Evolutionary conservation across 2,113 vertebrate genomes (phyloP), one percentile per base, ranked within the genome.

Genomic region (Centropus bengalensis): DNA sequence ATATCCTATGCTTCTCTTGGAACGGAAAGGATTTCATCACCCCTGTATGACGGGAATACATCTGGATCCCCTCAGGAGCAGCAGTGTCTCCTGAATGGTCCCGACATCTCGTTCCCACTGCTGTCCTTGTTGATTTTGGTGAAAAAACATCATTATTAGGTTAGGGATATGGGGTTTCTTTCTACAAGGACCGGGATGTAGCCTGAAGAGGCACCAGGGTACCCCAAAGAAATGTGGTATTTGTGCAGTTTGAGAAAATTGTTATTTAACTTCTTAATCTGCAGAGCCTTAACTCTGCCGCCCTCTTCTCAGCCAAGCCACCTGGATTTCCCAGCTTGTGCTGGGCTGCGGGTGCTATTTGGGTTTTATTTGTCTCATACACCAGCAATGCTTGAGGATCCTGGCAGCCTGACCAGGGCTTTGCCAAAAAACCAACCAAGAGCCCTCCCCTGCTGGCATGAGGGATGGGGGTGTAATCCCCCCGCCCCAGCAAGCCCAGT

Each of bases 61-160:
- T 83, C 88, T 93, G 95, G 73, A 82, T 91, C 66, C 69, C 58
- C 89, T 89, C 91, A 84, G 86, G 40, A 91, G 42, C 88, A 93
- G 71, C 0, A 2, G 6, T n/a, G 58, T 66, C 73, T 88, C 68
- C 71, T 80, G 36, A 64, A 8, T 45, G 56, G 47, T 74, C 21
- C 64, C n/a, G 38, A 10, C 28, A 88, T n/a, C 55, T 81, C 60
- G 32, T 33, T 73, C 71, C 51, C 56, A 47, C 54, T 66, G 71
- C 62, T 78, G 6, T 19, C 84, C 69, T 12, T 14, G 12, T 32
- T 42, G 73, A 28, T 36, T 30, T 66, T 1, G 7, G 64, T 54
- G 68, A 42, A 80, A 67, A 9, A n/a, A 52, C 16, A 0, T 47
- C 73, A 78, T 23, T 1, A 0, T 24, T 12, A 22, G 19, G 40